These are phyloP conservation scores for Halcyon malimbica DNA, from an alignment of 2,113 vertebrate genomes.

Conservation along the genomic window DNA sequence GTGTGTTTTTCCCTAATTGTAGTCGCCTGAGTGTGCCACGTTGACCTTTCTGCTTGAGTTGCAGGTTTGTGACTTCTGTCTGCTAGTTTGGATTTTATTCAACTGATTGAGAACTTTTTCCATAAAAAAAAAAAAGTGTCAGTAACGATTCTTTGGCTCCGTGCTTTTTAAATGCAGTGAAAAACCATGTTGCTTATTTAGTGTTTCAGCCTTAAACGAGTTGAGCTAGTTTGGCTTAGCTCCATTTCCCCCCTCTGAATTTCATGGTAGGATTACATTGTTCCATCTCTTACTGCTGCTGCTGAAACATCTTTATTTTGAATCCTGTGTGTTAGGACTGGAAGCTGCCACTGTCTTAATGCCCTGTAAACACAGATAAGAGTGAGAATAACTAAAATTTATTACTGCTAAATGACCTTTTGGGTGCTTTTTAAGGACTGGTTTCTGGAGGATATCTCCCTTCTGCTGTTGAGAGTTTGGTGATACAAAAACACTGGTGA, in stretches of 20 bases:
- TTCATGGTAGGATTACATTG: neutral
- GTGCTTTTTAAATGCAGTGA: neutral
- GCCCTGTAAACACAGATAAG: neutral
- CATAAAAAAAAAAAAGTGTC: neutral
- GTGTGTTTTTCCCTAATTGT: neutral
- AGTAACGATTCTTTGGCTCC: neutral
- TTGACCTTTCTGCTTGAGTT: neutral
- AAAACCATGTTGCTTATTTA: neutral
- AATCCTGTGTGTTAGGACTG: neutral
- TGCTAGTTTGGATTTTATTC: neutral
- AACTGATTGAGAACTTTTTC: neutral
- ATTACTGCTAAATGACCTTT: neutral
- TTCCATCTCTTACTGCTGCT: neutral
- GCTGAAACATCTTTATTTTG: neutral
- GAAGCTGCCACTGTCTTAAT: neutral
- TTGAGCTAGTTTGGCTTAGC: neutral
- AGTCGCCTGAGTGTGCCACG: accelerated
- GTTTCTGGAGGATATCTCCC: neutral
- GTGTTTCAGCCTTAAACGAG: neutral
- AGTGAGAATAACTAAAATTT: neutral
- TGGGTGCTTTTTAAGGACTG: neutral
- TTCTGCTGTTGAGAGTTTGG: neutral
- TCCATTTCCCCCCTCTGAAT: accelerated
- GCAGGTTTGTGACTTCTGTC: neutral
- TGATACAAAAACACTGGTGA: neutral